These are phyloP conservation scores for Saguinus midas DNA, from an alignment of 2,113 vertebrate genomes.

Conservation along the genomic window DNA sequence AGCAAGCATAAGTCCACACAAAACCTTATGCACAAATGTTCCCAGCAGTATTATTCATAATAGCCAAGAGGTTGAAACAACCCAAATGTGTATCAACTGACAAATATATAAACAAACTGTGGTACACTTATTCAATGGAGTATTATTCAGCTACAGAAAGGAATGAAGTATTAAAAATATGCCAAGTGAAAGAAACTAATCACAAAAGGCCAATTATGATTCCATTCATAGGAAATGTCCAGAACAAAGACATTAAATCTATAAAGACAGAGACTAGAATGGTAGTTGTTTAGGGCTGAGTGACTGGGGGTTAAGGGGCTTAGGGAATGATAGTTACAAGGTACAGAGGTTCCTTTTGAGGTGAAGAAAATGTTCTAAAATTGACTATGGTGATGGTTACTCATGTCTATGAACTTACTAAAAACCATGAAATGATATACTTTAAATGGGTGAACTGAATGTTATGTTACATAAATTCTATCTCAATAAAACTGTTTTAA, in stretches of 20 bases:
- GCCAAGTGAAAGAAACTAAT: background rate
- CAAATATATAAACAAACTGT: background rate
- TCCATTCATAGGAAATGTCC: background rate
- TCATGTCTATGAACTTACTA: background rate
- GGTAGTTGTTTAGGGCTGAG: background rate
- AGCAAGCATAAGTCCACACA: background rate
- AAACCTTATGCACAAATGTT: background rate
- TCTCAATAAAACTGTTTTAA: background rate
- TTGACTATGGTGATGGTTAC: background rate
- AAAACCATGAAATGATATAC: background rate
- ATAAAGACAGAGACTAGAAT: background rate
- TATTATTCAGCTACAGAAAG: background rate
- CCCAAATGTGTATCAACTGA: background rate
- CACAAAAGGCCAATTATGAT: background rate
- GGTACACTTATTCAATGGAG: background rate
- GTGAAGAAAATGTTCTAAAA: conserved; percentile 7
- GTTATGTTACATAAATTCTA: background rate
- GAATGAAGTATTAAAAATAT: background rate
- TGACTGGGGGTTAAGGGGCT: background rate
- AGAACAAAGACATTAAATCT: background rate
- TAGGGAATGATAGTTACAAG: background rate
- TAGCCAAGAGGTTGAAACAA: background rate
- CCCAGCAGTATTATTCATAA: background rate
- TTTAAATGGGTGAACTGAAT: background rate
- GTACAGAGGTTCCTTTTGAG: background rate